Evolutionary conservation across 2,888 invertebrate species (phyloP).

Genomic region (Lycia hirtaria): DNA sequence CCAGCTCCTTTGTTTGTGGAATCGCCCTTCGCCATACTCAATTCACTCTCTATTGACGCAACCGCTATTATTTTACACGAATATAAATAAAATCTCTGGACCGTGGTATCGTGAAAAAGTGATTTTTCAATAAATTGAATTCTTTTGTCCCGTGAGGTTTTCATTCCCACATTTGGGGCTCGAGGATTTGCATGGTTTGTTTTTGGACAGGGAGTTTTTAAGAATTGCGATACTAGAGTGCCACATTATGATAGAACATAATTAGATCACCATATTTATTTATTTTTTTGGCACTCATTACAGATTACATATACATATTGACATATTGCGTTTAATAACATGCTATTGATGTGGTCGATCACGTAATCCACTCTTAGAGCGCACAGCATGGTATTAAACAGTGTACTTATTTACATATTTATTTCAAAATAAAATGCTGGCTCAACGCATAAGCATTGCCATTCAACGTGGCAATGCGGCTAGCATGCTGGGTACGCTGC

Average conservation of each 20-base stretch:
- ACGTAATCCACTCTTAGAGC: no score
- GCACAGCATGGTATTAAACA: no score
- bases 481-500: no score
- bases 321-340: no score
- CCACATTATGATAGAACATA: neutral
- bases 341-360: no score
- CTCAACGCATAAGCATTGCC: no score
- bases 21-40: constrained; percentile 1
- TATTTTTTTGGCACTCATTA: no score
- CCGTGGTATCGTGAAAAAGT: constrained; percentile 28
- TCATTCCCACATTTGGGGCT: constrained; percentile 38
- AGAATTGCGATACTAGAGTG: neutral
- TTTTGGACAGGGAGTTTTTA: constrained; percentile 28
- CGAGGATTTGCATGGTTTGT: constrained; percentile 20
- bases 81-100: constrained; percentile 20
- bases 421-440: no score
- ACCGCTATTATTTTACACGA: constrained; percentile 28
- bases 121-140: constrained; percentile 46
- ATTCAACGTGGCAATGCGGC: no score
- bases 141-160: constrained; percentile 38
- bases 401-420: no score
- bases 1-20: constrained; percentile 8
- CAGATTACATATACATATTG: no score
- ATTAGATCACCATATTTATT: neutral
- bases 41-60: constrained; percentile 7